Conservation (phyloP, 2,113 vertebrate genomes). For the Alethe castanea region DNA sequence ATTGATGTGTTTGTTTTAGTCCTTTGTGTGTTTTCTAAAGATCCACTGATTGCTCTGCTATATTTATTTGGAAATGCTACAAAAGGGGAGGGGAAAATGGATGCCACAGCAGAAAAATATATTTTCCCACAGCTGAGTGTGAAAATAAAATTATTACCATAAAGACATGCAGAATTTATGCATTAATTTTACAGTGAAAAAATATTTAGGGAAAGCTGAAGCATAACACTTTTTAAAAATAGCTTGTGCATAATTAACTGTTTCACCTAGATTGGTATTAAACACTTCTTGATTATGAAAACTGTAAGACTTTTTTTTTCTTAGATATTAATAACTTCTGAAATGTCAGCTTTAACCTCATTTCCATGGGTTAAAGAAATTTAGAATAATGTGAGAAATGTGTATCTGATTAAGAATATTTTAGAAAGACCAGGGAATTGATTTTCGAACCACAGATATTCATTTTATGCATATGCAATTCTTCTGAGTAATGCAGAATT, state of each 20-base stretch:
- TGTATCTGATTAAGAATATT: neutral
- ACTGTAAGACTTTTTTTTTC: neutral
- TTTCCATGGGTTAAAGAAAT: slow-evolving; percentile 9
- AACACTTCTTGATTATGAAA: slow-evolving; percentile 37
- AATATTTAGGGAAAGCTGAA: slow-evolving; percentile 1
- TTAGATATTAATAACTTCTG: neutral
- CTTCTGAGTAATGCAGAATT: neutral
- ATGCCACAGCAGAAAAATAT: neutral
- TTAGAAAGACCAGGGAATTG: neutral
- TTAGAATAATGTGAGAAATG: neutral
- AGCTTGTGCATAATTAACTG: slow-evolving; percentile 2
- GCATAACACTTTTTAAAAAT: slow-evolving; percentile 3
- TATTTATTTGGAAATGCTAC: slow-evolving; percentile 5
- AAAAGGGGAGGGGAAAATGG: neutral
- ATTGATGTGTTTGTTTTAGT: slow-evolving; percentile 10
- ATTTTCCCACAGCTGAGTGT: neutral
- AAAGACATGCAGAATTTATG: neutral
- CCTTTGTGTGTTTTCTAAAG: slow-evolving; percentile 43
- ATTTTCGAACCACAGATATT: neutral
- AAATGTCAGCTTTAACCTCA: slow-evolving; percentile 19
- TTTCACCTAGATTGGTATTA: slow-evolving; percentile 26
- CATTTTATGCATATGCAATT: neutral
- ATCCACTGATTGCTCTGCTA: slow-evolving; percentile 27
- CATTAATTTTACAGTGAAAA: neutral
- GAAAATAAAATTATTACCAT: neutral